Conservation (phyloP, 2,797 vertebrate species). For the Anguilla anguilla region DNA sequence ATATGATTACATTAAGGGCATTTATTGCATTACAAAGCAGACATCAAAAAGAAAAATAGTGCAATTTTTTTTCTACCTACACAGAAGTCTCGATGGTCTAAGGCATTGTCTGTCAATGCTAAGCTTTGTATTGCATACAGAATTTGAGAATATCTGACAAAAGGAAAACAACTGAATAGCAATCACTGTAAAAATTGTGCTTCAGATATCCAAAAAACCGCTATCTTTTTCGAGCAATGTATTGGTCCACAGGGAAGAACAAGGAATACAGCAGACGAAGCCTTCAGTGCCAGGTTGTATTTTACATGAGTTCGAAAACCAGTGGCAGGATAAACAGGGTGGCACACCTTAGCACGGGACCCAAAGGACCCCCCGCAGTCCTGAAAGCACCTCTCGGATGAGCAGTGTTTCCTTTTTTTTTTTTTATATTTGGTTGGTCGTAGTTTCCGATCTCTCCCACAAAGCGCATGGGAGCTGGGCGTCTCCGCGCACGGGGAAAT, state of each 20-base stretch:
- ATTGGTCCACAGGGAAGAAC: constrained; percentile 74
- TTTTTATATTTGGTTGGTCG: neutral
- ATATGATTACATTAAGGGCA: constrained; percentile 77
- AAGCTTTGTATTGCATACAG: constrained; percentile 81
- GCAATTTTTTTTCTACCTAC: constrained; percentile 73
- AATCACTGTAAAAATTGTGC: constrained; percentile 78
- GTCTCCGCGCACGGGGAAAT: neutral
- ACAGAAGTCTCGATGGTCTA: constrained; percentile 77
- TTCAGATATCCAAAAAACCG: constrained; percentile 71
- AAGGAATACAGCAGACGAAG: constrained; percentile 52
- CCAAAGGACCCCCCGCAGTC: neutral
- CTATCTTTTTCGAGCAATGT: constrained; percentile 59
- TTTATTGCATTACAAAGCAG: constrained; percentile 84
- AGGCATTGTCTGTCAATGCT: constrained; percentile 60
- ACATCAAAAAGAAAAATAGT: constrained; percentile 75
- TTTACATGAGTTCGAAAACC: constrained; percentile 36
- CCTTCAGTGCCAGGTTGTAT: constrained; percentile 54
- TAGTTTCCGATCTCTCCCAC: neutral
- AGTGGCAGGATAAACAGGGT: neutral
- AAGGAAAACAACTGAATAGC: constrained; percentile 64
- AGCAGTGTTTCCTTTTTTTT: neutral
- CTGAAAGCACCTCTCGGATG: neutral
- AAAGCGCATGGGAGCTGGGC: neutral
- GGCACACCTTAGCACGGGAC: neutral
- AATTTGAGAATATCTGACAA: constrained; percentile 65